Base-by-base conservation (phyloP, 2,888 invertebrate genomes). In the Carterocephalus palaemon region DNA sequence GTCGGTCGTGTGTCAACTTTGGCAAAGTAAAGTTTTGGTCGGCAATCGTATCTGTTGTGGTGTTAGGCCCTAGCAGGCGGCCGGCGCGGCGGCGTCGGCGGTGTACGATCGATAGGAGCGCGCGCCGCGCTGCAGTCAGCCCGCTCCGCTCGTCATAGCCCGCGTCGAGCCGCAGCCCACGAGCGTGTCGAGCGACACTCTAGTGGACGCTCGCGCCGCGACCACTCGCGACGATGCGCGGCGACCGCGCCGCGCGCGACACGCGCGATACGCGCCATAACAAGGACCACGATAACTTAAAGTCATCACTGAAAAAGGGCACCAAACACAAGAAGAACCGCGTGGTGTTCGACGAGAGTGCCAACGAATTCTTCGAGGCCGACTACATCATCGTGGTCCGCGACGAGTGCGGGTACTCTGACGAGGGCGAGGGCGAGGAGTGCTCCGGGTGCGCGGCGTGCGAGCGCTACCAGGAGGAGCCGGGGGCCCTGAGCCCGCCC, bases 331-430 rank as follows among this genome's bases (percentile, higher is more conserved):
- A 91, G 60, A 93, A 92, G 66, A 91, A 95, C 73, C 90, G 95
- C 45, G 96, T 96, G 13, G 92, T 95, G 39, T 96, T 96, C 68
- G 95, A 96, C 70, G 96, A 96, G 82, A 94, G 92, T 64, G 91
- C 93, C 40, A 96, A 96, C 81, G 94, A 95, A 74, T 95, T 95
- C 81, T 95, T 96, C 75, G 96, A 96, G 62, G 95, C 96, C 38
- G 95, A 96, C 81, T 96, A 96, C 68, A 95, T 96, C 65, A 96
- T 96, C 62, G 89, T 95, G 52, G 95, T 96, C 53, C 91, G 95
- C 49, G 95, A 96, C 70, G 95, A 95, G 72, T 95, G 95, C 67
- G 83, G 79, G 5, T 93, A 92, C 67, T 95, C 94, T 47, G 94
- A 94, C 64, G 95, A 94, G 67, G 94, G 94, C 62, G 93, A 93